Evolutionary conservation across 2,113 vertebrate genomes (phyloP), one percentile per base, ranked within the genome.

Genomic region (Tetrao urogallus): DNA sequence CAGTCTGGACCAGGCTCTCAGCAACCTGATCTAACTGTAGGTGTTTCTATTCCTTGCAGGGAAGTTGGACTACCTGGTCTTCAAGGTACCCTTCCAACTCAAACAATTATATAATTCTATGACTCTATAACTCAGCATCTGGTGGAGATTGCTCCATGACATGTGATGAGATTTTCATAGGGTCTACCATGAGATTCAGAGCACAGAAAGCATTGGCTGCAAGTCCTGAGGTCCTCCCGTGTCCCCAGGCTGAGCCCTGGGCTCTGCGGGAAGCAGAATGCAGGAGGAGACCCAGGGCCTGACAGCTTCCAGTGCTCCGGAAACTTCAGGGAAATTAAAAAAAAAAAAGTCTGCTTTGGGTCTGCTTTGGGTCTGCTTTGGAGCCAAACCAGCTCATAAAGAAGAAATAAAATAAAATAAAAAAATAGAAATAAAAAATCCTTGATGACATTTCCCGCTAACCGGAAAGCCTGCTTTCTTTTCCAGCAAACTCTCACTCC

Each of bases 321-420:
- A 88, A 95, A 65, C 17, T 66, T 86, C 60, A 36, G 32, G 42
- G 16, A 34, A 34, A n/a, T 25, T 22, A 69, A 48, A 5, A 48
- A 5, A 64, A 76, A 79, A 67, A 47, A 52, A 38, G 24, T 36
- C 60, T 83, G 60, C 18, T 8, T 88, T 86, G 76, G 86, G 25
- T 36, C 61, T 83, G 60, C 18, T 8, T 88, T 86, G 76, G 86
- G 56, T 83, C 80, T 0, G 11, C 80, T 86, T 70, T 91, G 92
- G 69, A 93, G 20, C 36, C 42, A 88, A 52, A 81, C 25, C 76
- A 81, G 72, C 64, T 83, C 80, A 84, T 88, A n/a, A 73, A 82
- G 81, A 82, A 43, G 47, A n/a, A 38, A 45, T 67, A 73, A 94
- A 32, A 13, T 18, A 18, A 34, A 36, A 40, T 38, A 72, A 52